Conservation (phyloP, 2,888 invertebrate species). For the Gryllus longicercus region DNA sequence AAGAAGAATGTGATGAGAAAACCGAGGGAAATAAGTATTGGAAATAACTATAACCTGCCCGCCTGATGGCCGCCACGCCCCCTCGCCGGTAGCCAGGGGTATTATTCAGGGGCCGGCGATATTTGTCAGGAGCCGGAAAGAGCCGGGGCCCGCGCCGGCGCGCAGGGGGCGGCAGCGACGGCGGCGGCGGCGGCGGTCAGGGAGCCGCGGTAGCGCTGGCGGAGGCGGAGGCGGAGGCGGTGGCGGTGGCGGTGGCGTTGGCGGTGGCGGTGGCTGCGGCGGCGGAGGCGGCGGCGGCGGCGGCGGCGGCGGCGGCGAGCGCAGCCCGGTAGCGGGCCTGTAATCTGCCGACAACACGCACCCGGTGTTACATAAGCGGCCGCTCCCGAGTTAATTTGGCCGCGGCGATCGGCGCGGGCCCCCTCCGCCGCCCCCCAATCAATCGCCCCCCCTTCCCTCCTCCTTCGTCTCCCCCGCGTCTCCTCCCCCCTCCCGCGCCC, state of each 20-base stretch:
- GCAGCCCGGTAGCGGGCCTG: not conserved
- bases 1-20: conserved; percentile 17
- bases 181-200: not conserved
- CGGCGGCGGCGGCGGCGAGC: not conserved
- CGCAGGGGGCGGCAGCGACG: not conserved
- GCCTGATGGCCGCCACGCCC: not conserved
- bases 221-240: not conserved
- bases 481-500: not conserved
- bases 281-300: not conserved
- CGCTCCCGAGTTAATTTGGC: conserved; percentile 7
- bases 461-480: not conserved
- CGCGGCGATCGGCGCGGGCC: not conserved
- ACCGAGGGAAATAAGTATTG: conserved; percentile 8
- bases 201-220: not conserved
- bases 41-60: conserved; percentile 17
- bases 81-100: not conserved
- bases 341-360: conserved; percentile 1
- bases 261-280: not conserved
- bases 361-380: conserved; percentile 2
- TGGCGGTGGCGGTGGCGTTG: not conserved
- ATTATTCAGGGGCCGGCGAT: not conserved
- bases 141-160: not conserved
- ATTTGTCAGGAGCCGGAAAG: conserved; percentile 4
- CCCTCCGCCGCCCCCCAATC: not conserved
- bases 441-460: not conserved